These are phyloP conservation scores for Cheilosia variabilis DNA, from an alignment of 2,888 invertebrate species.

Conservation along the genomic window DNA sequence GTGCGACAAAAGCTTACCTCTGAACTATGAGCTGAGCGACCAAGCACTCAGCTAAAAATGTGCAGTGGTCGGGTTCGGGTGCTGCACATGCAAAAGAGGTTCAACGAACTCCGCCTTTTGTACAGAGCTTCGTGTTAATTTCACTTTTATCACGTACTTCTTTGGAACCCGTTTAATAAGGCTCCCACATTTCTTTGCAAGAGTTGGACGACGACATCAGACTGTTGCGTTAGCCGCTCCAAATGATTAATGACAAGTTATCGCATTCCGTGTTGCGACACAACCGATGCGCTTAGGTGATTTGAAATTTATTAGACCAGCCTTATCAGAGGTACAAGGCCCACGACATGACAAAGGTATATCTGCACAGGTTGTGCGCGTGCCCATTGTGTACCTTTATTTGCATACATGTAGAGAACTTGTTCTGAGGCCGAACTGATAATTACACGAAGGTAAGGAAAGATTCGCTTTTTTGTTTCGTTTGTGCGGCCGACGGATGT, in stretches of 20 bases:
- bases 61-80: conserved; percentile 19
- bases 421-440: conserved; percentile 45
- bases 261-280: conserved; percentile 72
- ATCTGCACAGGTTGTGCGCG: conserved; percentile 27
- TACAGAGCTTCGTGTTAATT: conserved; percentile 58
- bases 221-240: conserved; percentile 55
- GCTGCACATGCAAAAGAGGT: conserved; percentile 36
- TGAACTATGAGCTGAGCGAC: conserved; percentile 69
- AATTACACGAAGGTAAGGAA: conserved; percentile 30
- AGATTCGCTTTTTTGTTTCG: conserved; percentile 27
- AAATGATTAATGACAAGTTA: conserved; percentile 66
- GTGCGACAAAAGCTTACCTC: conserved; percentile 74
- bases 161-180: conserved; percentile 49
- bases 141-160: conserved; percentile 50
- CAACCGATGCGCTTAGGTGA: conserved; percentile 71
- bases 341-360: conserved; percentile 67
- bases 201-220: conserved; percentile 33
- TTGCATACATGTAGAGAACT: conserved; percentile 45
- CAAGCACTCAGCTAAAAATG: conserved; percentile 56
- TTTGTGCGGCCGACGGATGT: conserved; percentile 18
- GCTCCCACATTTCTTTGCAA: conserved; percentile 61
- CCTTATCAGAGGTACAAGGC: conserved; percentile 67
- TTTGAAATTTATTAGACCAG: conserved; percentile 69
- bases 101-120: conserved; percentile 55
- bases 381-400: conserved; percentile 9